Base-by-base conservation (phyloP, 2,113 vertebrate genomes). In the Corythornis vintsioides region DNA sequence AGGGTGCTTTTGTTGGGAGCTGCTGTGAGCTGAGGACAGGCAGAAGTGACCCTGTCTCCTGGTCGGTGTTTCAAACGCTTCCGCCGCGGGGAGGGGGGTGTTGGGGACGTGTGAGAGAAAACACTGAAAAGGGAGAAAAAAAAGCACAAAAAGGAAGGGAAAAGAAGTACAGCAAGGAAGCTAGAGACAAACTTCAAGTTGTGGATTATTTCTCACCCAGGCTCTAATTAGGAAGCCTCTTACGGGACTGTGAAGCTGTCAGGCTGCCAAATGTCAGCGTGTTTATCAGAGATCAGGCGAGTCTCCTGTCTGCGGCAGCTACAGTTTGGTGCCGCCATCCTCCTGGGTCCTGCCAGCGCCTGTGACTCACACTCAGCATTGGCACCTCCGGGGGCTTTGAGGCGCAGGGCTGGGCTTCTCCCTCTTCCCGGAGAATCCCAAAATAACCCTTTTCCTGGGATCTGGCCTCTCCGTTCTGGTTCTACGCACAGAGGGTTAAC, bases 141-240 rank as follows among this genome's bases (percentile, higher is more conserved):
- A 50, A 85, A 8, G 63, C 53, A 86, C 78, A 79, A 71, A 81
- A 80, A 56, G 18, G 88, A 60, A 67, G 71, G 55, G 52, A 18
- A 3, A 20, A 77, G 91, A 79, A 43, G 83, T 81, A 86, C 52
- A 60, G 82, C 81, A 57, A 78, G 76, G 83, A 73, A 96, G 86
- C 65, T 85, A 60, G 75, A 89, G 84, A 90, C 93, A 93, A 94
- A 92, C 63, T 91, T 95, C 75, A 56, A 81, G 72, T 73, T 80
- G 89, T 83, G 79, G 92, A 88, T 93, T 92, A 60, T 94, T 94
- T 96, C 96, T 95, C 94, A 94, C 88, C 75, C 80, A 94, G 83
- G 76, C 45, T 96, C 94, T 97, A 97, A 97, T 96, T 96, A 96
- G 89, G 93, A 95, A 95, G 94, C 77, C 89, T 93, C 88, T 91